These are phyloP conservation scores for Halichoerus grypus DNA, from an alignment of 2,113 vertebrate species.

Conservation along the genomic window DNA sequence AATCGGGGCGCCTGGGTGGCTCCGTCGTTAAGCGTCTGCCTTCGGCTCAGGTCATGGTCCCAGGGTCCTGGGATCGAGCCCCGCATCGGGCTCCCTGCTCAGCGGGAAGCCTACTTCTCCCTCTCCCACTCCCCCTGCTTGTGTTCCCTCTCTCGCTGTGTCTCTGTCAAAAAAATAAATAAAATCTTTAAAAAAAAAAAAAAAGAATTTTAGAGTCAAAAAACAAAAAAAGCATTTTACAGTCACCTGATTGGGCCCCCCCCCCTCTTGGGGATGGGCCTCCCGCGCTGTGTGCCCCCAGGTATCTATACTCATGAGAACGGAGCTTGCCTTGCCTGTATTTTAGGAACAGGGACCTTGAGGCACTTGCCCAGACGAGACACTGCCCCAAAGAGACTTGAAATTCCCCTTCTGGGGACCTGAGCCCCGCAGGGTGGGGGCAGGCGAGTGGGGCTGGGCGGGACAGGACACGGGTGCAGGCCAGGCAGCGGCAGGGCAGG, in stretches of 20 bases:
- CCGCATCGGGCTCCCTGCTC: too few relatives aligned
- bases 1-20: too few relatives aligned
- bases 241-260: fast-evolving
- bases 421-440: neutral
- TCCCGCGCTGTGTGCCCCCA: neutral
- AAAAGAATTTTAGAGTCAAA: neutral
- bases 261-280: fast-evolving
- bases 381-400: neutral
- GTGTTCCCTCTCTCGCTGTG: too few relatives aligned
- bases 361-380: neutral
- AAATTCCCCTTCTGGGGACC: neutral
- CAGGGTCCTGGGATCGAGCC: too few relatives aligned
- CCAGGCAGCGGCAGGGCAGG: neutral
- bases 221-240: neutral
- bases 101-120: too few relatives aligned
- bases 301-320: neutral
- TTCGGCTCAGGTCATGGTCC: too few relatives aligned
- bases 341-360: neutral
- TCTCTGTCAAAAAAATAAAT: too few relatives aligned
- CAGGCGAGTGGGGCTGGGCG: neutral
- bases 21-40: too few relatives aligned
- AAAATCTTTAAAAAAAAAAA: too few relatives aligned
- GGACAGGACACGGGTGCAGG: neutral
- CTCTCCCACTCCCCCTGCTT: too few relatives aligned
- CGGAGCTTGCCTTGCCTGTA: neutral